Percentiles rank a stretch among this genome's conserved stretches.
Evolutionary conservation across 2,888 invertebrate species (phyloP).

Genomic region (Drosophila rubida): DNA sequence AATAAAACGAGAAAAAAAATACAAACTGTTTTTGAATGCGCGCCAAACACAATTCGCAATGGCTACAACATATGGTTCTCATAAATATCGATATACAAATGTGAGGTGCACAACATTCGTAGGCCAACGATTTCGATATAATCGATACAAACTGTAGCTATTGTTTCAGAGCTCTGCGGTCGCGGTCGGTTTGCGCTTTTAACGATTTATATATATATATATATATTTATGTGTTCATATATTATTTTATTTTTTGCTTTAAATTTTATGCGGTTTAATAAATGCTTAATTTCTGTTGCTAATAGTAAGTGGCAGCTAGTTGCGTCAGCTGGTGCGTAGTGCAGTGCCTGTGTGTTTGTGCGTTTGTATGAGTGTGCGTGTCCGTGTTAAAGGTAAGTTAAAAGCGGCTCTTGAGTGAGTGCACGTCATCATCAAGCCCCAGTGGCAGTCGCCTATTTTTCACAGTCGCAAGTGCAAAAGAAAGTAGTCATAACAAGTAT

Average conservation of each 20-base stretch:
- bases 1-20: slow-evolving; percentile 1
- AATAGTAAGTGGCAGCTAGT: slow-evolving; percentile 22
- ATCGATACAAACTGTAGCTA: slow-evolving; percentile 29
- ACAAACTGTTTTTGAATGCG: slow-evolving; percentile 11
- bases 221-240: slow-evolving; percentile 4
- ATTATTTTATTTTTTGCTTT: neutral
- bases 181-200: slow-evolving; percentile 30
- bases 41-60: slow-evolving; percentile 23
- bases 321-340: slow-evolving; percentile 10
- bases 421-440: slow-evolving; percentile 59
- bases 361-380: slow-evolving; percentile 8
- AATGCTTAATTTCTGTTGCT: neutral
- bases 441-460: slow-evolving; percentile 12
- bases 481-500: slow-evolving; percentile 29
- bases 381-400: slow-evolving; percentile 45
- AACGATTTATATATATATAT: neutral
- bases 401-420: slow-evolving; percentile 58
- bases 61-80: neutral
- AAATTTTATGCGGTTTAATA: neutral
- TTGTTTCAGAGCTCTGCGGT: slow-evolving; percentile 21
- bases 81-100: neutral
- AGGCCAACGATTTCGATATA: neutral
- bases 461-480: slow-evolving; percentile 30
- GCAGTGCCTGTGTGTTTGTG: slow-evolving; percentile 1
- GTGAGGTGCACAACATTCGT: slow-evolving; percentile 11